Evolutionary conservation across 2,113 vertebrate genomes (phyloP).

Genomic region (Glaucomys volans): DNA sequence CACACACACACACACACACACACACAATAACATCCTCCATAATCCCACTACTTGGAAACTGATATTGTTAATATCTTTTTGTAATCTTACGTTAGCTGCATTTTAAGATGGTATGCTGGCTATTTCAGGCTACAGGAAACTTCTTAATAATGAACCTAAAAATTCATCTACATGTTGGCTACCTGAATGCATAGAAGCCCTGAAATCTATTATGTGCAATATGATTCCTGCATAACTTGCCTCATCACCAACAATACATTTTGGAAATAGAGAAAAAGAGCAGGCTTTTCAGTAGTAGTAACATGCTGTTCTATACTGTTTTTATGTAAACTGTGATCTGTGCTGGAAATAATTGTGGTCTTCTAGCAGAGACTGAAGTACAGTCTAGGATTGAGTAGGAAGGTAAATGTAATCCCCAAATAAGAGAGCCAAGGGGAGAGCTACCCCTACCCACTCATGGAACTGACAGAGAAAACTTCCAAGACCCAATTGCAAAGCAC

Average conservation of each 20-base stretch:
- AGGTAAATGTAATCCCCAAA: background rate
- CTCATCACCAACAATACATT: background rate
- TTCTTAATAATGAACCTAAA: background rate
- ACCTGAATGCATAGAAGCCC: background rate
- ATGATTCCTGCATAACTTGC: background rate
- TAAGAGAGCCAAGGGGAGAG: background rate
- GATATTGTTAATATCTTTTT: background rate
- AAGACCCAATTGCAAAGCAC: background rate
- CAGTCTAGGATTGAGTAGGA: background rate
- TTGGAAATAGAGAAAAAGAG: background rate
- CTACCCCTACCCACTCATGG: background rate
- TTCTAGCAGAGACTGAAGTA: background rate
- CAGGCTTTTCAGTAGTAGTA: background rate
- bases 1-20: background rate
- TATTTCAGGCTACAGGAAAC: background rate
- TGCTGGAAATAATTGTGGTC: background rate
- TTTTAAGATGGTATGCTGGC: background rate
- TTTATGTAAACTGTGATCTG: background rate
- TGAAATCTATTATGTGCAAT: background rate
- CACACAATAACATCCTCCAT: background rate
- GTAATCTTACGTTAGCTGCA: background rate
- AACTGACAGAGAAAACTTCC: background rate
- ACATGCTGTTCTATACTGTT: background rate
- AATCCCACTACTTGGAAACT: background rate
- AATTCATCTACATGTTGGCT: background rate